Evolutionary conservation across 2,888 invertebrate species (phyloP).

Genomic region (Cynaeus angustus): DNA sequence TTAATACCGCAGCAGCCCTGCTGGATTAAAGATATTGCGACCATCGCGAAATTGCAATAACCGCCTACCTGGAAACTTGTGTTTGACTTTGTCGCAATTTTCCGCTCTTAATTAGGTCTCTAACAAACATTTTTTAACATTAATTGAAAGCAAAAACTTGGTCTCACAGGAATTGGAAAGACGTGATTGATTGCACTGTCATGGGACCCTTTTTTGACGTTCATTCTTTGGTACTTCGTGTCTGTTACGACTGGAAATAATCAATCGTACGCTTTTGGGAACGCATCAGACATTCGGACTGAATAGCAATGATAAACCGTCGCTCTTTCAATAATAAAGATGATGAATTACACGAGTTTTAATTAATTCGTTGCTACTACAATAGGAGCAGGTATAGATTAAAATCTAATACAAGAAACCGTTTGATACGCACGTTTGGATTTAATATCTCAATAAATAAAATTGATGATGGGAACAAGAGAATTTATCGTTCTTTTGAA

Average conservation of each 20-base stretch:
- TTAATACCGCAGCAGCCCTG: conserved; percentile 34
- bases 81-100: conserved; percentile 4
- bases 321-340: conserved; percentile 35
- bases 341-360: conserved; percentile 42
- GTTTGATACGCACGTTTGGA: conserved; percentile 26
- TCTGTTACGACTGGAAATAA: conserved; percentile 32
- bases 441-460: conserved; percentile 39
- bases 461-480: conserved; percentile 13
- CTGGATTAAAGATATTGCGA: conserved; percentile 38
- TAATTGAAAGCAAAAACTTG: conserved; percentile 5
- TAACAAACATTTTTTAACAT: neutral
- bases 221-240: conserved; percentile 29
- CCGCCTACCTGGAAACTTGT: conserved; percentile 1
- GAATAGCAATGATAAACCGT: conserved; percentile 36
- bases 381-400: conserved; percentile 35
- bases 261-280: conserved; percentile 12
- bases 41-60: conserved; percentile 21
- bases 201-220: conserved; percentile 22
- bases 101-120: conserved; percentile 2
- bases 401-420: conserved; percentile 10
- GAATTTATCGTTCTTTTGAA: conserved; percentile 19
- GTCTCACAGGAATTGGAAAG: neutral
- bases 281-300: conserved; percentile 4
- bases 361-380: conserved; percentile 43
- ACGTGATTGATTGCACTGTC: conserved; percentile 29